Base-by-base conservation (phyloP, 2,113 vertebrate genomes). In the Echinops telfairi region DNA sequence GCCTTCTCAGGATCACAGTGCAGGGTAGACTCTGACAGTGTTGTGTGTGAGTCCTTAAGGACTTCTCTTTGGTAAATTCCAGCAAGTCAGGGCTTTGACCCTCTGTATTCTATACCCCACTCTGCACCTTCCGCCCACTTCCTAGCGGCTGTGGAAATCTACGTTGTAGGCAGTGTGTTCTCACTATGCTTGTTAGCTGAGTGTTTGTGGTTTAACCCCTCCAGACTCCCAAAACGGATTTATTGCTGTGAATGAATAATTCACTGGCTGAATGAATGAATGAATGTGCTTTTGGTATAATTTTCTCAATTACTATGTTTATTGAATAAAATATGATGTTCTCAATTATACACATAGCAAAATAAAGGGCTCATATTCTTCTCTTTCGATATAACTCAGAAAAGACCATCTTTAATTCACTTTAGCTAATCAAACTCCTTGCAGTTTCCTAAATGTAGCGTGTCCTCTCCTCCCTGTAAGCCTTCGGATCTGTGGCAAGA, bases 291-390 rank as follows among this genome's bases (percentile, higher is more conserved):
- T 87, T 53, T 33, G 68, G 27, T 38, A 92, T 29, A 29, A 64
- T 60, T 71, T 89, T 64, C 36, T 76, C n/a, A 2, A 33, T 77
- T 93, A n/a, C 87, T 64, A 58, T 15, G 57, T 29, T 93, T 90
- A 83, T 53, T 53, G 70, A 64, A 66, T 64, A 2, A 17, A 92
- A 77, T 25, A 62, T 62, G 66, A 76, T 66, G 60, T 31, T 66
- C 40, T 81, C 40, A 58, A 79, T 22, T 68, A 53, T 53, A 53
- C 47, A 53, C 5, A 53, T 53, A 88, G 16, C 5, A 85, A 66
- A 57, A 64, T 71, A n/a, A 71, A 64, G 62, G 40, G 3, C 47
- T 88, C 47, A 58, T 82, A 64, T 57, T 58, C 57, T 88, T 75
- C 23, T 25, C 22, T 88, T 6, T 81, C 19, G 31, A 19, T 57